Evolutionary conservation across 2,888 invertebrate genomes (phyloP), one percentile per base, ranked within the genome.

Genomic region (Clunio marinus): DNA sequence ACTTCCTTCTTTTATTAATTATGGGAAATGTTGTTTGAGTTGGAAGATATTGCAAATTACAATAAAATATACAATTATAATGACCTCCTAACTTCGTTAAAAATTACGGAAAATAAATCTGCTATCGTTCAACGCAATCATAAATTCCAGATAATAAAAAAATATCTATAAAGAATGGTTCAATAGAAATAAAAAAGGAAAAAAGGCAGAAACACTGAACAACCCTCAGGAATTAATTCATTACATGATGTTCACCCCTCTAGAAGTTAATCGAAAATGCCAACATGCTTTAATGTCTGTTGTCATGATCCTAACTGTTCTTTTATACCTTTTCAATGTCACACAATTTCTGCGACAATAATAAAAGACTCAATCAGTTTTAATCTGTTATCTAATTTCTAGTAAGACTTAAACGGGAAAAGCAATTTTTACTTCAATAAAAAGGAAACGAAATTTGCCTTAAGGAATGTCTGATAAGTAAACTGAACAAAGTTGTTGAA

Each of bases 191-290:
- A 65, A 65, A 45, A n/a, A 41, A 20, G 45, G 15, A 45, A n/a
- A n/a, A n/a, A 57, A 57, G 17, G 5, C 32, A 5, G 32, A 7
- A 32, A 32, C 7, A 10, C 7, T 32, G 55, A 25, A 25, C 17
- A 45, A 65, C 63, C 63, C 63, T 65, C 45, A 27, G 22, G 17
- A n/a, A n/a, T n/a, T n/a, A n/a, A n/a, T 51, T 17, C 51, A 13
- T 32, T 32, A 13, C 13, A 32, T 32, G 17, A 17, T 22, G n/a
- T 46, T 65, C 20, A 65, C 17, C 63, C 63, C 63, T 45, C 20
- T 13, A 41, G 15, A 37, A 62, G 62, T 41, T 62, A 62, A 62
- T 62, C 45, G 45, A 45, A 65, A 65, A 65, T 57, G 57, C 57
- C 57, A 65, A 46, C 60, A 60, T 32, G 35, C 13, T 32, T 32